Evolutionary conservation across 2,113 vertebrate genomes (phyloP).

Genomic region (Felis catus): F.catus_Fca126_mat1.0 CM031424.1:33587501-33588000

Average conservation of each 20-base stretch:
- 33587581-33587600: not conserved
- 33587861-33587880: not conserved
- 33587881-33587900: not conserved
- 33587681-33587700: not conserved
- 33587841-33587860: not conserved
- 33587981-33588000: not conserved
- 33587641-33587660: not conserved
- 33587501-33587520: not conserved
- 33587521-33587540: slow-evolving; percentile 25
- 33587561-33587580: not conserved
- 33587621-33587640: not conserved
- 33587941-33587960: not conserved
- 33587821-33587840: not conserved
- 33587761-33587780: not conserved
- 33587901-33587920: not conserved
- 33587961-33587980: not conserved
- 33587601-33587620: not conserved
- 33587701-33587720: not conserved
- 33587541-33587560: not conserved
- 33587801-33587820: not conserved
- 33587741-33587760: not conserved
- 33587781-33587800: not conserved
- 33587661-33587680: not conserved
- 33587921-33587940: not conserved
- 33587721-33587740: not conserved